Conservation (phyloP, 2,113 vertebrate genomes). For the Cyanoderma ruficeps region DNA sequence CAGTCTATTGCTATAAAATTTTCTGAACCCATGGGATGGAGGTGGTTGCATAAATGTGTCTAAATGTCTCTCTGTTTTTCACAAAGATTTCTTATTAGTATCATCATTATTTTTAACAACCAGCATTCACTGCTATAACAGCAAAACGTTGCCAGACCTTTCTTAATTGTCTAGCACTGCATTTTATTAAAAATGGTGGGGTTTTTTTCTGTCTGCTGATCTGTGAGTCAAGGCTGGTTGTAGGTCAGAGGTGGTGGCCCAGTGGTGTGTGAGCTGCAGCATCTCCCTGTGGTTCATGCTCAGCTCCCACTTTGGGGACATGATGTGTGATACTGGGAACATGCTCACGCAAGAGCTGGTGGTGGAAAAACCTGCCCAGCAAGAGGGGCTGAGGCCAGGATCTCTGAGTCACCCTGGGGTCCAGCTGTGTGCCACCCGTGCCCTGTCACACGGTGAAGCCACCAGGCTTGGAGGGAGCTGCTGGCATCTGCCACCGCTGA, state of each 20-base stretch:
- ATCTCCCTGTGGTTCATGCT: neutral
- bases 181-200: neutral
- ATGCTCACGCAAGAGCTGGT: neutral
- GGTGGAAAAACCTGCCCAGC: neutral
- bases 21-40: neutral
- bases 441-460: neutral
- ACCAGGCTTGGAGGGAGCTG: neutral
- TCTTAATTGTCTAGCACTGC: slow-evolving; percentile 1
- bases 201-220: neutral
- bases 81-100: neutral
- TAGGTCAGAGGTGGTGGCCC: neutral
- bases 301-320: neutral
- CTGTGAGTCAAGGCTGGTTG: neutral
- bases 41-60: neutral
- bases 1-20: neutral
- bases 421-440: neutral
- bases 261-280: neutral
- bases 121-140: neutral
- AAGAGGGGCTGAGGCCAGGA: neutral
- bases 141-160: slow-evolving; percentile 1
- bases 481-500: neutral
- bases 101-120: slow-evolving; percentile 9
- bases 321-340: neutral
- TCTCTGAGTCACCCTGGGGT: neutral
- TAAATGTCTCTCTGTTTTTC: neutral